Base-by-base conservation (phyloP, 1,140 invertebrate genomes). In the Potamilus streckersoni region DNA sequence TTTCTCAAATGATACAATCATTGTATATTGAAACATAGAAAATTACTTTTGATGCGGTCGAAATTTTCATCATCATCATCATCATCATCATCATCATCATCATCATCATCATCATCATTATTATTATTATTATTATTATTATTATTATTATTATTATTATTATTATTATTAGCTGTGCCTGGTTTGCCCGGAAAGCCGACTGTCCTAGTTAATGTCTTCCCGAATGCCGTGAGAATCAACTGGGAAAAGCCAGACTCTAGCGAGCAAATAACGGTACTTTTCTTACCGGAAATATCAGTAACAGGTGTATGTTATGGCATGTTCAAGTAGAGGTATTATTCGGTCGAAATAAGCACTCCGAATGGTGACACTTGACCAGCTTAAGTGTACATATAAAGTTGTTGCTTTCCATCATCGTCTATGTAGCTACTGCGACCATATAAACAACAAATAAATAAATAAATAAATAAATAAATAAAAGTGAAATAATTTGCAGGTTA, bases 221-320 rank as follows among this genome's bases (percentile, higher is more conserved):
- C 60, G 23, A 68, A 71, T 31, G 69, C 79, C 2, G 20, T 80
- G 20, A 70, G 79, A 17, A 70, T 80, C 11, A 74, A 71, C 38
- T 80, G 79, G 79, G 62, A 71, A 23, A 62, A 61, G 20, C 79
- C 79, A 19, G 67, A 68, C 63, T 78, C 75, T 15, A 56, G 57
- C 6, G 70, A 78, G 14, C 20, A 70, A 38, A 69, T 80, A 65
- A 73, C 61, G 20, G 79, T 80, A 77, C 6, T 6, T 49, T 49
- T 49, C 38, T 8, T 8, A 49, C 38, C 6, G 6, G 38, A 49
- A 49, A 49, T 49, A 11, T 49, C 11, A 49, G 6, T 49, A 49
- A 6, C 38, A 49, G 38, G 38, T 6, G 38, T 49, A 49, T 49
- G 38, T 8, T 49, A 49, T 49, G 5, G 4, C 6, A 11, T 11